phyloP scores from a whole-genome alignment of 1,140 invertebrate genomes.

The Pomacea maculata region DNA sequence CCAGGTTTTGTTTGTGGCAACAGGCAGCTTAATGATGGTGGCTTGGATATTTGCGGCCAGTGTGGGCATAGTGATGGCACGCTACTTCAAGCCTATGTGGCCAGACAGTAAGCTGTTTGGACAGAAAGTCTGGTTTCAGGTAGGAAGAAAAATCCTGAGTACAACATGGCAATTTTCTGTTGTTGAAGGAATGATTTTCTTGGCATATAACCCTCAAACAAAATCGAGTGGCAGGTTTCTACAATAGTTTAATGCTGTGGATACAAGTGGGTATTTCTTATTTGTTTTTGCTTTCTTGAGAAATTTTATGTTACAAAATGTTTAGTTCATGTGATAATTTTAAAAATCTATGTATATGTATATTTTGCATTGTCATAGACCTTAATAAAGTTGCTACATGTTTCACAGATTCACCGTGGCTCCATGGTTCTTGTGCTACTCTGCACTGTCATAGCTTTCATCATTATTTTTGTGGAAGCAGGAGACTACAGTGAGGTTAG shows the following conservation, averaged over 20 bases:
- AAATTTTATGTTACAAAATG: no score
- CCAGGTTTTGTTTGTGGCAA: conserved; percentile 44
- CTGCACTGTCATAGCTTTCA: conserved; percentile 50
- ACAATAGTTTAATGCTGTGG: not conserved
- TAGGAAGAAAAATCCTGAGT: conserved; percentile 26
- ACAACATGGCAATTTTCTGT: not conserved
- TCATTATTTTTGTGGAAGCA: conserved; percentile 56
- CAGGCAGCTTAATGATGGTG: conserved; percentile 78
- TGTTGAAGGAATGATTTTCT: not conserved
- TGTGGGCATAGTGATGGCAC: conserved; percentile 85
- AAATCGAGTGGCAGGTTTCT: not conserved
- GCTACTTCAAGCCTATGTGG: conserved; percentile 93
- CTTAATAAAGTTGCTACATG: not conserved
- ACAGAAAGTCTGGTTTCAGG: conserved; percentile 90
- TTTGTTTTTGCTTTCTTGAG: not conserved
- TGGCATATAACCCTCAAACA: not conserved
- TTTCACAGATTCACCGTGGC: conserved; percentile 50
- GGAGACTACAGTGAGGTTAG: conserved; percentile 51
- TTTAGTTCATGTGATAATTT: not conserved
- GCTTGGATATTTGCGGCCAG: conserved; percentile 92
- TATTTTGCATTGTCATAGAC: not conserved
- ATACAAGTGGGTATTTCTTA: no score
- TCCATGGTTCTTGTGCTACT: conserved; percentile 49
- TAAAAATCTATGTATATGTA: no score
- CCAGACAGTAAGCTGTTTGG: conserved; percentile 78